Conservation (phyloP, 2,888 invertebrate genomes). For the Nyleta sp. region DNA sequence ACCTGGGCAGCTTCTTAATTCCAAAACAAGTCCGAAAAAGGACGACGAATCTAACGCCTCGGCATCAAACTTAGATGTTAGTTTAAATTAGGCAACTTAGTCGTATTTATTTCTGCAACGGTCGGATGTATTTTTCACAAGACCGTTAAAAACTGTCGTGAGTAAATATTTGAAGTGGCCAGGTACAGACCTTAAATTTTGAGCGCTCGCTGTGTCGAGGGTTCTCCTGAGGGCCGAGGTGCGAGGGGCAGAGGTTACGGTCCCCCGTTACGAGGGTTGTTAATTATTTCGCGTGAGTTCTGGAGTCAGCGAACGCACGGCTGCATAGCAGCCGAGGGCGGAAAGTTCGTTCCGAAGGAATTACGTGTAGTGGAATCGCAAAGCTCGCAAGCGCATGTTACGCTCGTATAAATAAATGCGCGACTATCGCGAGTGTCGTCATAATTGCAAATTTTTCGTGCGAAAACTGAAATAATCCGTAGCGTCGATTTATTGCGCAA, state of each 20-base stretch:
- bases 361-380: constrained; percentile 62
- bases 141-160: constrained; percentile 63
- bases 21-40: not conserved
- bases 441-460: constrained; percentile 60
- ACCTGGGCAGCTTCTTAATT: no score
- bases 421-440: constrained; percentile 57
- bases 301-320: constrained; percentile 70
- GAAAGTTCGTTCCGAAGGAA: constrained; percentile 55
- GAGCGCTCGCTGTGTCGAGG: constrained; percentile 59
- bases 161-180: constrained; percentile 67
- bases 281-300: constrained; percentile 79
- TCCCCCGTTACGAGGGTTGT: constrained; percentile 70
- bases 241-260: constrained; percentile 55
- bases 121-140: constrained; percentile 59
- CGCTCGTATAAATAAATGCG: constrained; percentile 62
- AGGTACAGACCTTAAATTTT: constrained; percentile 63
- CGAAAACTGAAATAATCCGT: constrained; percentile 57
- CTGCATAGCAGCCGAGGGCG: constrained; percentile 58
- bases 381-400: constrained; percentile 59
- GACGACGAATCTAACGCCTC: not conserved
- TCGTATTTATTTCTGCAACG: constrained; percentile 46
- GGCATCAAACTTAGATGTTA: constrained; percentile 41
- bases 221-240: constrained; percentile 56
- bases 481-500: constrained; percentile 50
- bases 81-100: constrained; percentile 51